Percentiles rank a stretch among this genome's conserved stretches.
phyloP scores from a whole-genome alignment of 2,888 invertebrate genomes.

The Drosophila helvetica region DNA sequence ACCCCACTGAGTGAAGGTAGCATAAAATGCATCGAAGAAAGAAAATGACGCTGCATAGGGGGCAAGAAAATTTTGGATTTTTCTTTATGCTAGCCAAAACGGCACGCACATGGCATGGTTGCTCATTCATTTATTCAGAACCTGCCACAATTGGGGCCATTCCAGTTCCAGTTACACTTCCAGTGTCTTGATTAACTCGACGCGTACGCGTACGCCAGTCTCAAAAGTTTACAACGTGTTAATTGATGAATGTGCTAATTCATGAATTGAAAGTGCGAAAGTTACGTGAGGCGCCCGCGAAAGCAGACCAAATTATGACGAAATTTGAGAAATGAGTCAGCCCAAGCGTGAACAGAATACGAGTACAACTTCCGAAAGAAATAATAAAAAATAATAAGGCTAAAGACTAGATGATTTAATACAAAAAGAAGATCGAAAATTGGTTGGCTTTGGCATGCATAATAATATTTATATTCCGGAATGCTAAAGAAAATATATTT shows the following conservation, averaged over 20 bases:
- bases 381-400: neutral
- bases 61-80: conserved; percentile 13
- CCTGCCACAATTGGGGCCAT: conserved; percentile 20
- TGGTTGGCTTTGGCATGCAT: too few relatives aligned
- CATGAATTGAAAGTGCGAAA: conserved; percentile 49
- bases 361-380: conserved; percentile 14
- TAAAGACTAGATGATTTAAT: neutral
- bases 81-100: conserved; percentile 5
- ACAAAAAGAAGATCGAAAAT: too few relatives aligned
- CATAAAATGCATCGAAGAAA: conserved; percentile 26
- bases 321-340: conserved; percentile 36
- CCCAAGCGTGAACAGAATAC: neutral
- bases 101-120: conserved; percentile 8
- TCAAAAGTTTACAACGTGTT: conserved; percentile 20
- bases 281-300: conserved; percentile 23
- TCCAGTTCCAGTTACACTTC: conserved; percentile 7
- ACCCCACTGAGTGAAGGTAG: conserved; percentile 42
- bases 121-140: conserved; percentile 1
- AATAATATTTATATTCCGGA: too few relatives aligned
- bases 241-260: conserved; percentile 47
- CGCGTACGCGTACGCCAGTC: neutral
- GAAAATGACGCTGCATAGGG: conserved; percentile 33
- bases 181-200: neutral
- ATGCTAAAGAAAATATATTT: too few relatives aligned
- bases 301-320: conserved; percentile 17